Percentiles rank a stretch among this genome's conserved stretches.
phyloP scores from a whole-genome alignment of 2,113 vertebrate species.

The Amia ocellicauda region DNA sequence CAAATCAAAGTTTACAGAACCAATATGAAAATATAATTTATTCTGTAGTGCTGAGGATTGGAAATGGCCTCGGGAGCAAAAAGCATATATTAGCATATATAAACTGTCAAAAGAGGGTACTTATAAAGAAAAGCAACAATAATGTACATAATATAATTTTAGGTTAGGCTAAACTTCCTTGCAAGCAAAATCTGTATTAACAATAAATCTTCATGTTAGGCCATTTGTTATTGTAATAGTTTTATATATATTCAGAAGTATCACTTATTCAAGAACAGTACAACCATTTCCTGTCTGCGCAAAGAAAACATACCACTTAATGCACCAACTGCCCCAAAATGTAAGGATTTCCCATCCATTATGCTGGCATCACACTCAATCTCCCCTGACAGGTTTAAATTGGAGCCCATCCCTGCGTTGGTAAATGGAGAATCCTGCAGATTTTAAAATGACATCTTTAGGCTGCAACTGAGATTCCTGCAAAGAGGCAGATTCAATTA shows the following conservation, averaged over 20 bases:
- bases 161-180: too few species aligned
- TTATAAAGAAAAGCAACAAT: neutral
- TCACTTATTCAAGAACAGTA: neutral
- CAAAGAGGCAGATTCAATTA: too few species aligned
- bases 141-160: too few species aligned
- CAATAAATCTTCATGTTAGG: too few species aligned
- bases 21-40: neutral
- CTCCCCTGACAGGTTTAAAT: constrained; percentile 93
- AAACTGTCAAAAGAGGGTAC: neutral
- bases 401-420: constrained; percentile 96
- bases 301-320: constrained; percentile 74
- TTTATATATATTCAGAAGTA: neutral
- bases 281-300: neutral
- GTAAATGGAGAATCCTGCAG: constrained; percentile 95
- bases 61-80: neutral
- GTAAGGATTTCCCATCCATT: constrained; percentile 96
- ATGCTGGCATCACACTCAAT: constrained; percentile 98
- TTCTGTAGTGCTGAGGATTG: neutral
- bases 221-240: too few species aligned
- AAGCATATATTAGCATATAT: neutral
- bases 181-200: too few species aligned
- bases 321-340: constrained; percentile 93
- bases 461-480: too few species aligned
- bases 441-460: constrained; percentile 35
- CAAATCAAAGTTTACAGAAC: too few species aligned